Base-by-base conservation (phyloP, 53 echinoderm and acorn worm species). In the Paracentrotus lividus region DNA sequence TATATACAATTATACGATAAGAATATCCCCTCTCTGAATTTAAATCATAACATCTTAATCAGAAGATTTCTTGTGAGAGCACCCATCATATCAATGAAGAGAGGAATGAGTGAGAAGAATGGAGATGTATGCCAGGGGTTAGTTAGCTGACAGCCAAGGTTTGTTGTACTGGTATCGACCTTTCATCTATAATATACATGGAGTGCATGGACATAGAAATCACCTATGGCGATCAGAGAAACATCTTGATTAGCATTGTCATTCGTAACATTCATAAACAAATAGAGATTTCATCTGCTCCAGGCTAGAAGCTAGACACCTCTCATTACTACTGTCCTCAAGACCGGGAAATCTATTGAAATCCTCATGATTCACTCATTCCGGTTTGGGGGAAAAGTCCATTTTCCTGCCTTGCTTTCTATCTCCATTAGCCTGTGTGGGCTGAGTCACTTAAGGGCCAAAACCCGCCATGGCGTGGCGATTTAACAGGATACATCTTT, bases 391-490 rank as follows among this genome's bases (percentile, higher is more conserved):
- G 40, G 89, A 64, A 64, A 89, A 65, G 42, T n/a, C 89, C 89
- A 89, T 60, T 89, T 64, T 89, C 45, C 89, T 64, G 44, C 27
- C 14, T 18, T 16, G 26, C 49, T 67, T 52, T 36, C n/a, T 64
- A 32, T 90, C 72, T 81, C 72, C 49, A 68, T 68, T 72, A 69
- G 67, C 42, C 90, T 20, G 18, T 20, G 18, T 20, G 92, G 78
- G 53, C 43, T 92, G 92, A 92, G 92, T 92, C 92, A 92, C 81
- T 92, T 92, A 92, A 45, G 92, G 58, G 72, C 31, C 13, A 55
- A n/a, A 78, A 36, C 54, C 92, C 78, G 81, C 78, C 56, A 78
- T 33, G 56, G 84, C 61, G 77, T 92, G 92, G 84, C 78, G 29
- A 78, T 78, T 78, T 92, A 32, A 92, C 92, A 13, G 81, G 92